A percentile compares a stretch with the other conserved stretches of the same genome.
phyloP scores from a whole-genome alignment of 2,113 vertebrate species.

The Ascaphus truei region DNA sequence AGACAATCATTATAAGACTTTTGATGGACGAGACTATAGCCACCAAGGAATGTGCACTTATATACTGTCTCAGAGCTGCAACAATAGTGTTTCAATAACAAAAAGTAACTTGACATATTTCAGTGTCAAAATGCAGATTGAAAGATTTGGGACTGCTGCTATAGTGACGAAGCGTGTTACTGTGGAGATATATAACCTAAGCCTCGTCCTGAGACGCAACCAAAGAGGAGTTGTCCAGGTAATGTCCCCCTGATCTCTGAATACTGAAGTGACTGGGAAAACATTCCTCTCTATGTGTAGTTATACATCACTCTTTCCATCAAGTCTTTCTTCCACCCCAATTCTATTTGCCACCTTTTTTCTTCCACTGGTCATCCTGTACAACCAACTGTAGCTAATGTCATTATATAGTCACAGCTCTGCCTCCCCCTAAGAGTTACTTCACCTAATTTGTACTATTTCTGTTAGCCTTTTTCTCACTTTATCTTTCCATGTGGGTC shows the following conservation, averaged over 20 bases:
- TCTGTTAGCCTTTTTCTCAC: too few species aligned
- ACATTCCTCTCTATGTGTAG: not conserved
- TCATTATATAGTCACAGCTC: too few species aligned
- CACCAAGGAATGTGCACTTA: constrained; percentile 65
- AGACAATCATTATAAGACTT: constrained; percentile 61
- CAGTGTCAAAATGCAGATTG: constrained; percentile 52
- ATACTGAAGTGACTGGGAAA: not conserved
- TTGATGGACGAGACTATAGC: constrained; percentile 56
- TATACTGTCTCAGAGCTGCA: not conserved
- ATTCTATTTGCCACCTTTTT: too few species aligned
- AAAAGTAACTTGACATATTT: constrained; percentile 43
- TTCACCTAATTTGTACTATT: too few species aligned
- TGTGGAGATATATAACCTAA: constrained; percentile 48
- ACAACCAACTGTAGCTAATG: too few species aligned
- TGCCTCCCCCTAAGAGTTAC: too few species aligned
- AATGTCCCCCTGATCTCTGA: not conserved
- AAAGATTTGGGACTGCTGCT: constrained; percentile 46
- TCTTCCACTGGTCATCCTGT: too few species aligned
- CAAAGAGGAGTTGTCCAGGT: constrained; percentile 6
- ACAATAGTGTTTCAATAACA: constrained; percentile 41
- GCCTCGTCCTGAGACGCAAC: constrained; percentile 40
- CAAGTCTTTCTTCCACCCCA: too few species aligned
- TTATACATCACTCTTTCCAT: too few species aligned
- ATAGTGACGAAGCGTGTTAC: constrained; percentile 49
- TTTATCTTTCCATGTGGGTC: not conserved